Conservation (phyloP, 2,888 invertebrate genomes). For the Metacarcinus magister region DNA sequence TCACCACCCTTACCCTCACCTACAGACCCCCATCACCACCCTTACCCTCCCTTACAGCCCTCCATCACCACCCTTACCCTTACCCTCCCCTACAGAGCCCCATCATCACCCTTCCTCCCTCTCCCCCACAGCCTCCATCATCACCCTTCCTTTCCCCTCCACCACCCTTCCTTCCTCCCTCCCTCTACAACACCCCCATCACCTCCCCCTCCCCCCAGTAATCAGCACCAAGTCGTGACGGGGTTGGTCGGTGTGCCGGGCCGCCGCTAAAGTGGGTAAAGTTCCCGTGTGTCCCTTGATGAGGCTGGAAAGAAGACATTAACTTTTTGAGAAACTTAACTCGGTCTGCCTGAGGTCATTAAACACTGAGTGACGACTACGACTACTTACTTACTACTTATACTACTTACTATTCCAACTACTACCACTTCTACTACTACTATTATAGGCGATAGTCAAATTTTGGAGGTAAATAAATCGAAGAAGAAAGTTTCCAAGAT, state of each 20-base stretch:
- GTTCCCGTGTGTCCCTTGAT: constrained; percentile 40
- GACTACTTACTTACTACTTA: not conserved
- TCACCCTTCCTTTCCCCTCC: too few species aligned
- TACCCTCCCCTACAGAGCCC: too few species aligned
- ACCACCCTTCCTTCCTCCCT: too few species aligned
- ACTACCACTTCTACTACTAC: not conserved
- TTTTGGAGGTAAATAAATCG: not conserved
- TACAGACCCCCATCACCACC: not conserved
- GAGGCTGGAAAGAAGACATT: constrained; percentile 51
- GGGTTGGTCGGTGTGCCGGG: constrained; percentile 12
- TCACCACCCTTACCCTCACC: not conserved
- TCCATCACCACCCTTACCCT: too few species aligned
- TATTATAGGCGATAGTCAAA: not conserved
- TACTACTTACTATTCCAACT: not conserved
- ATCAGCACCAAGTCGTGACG: constrained; percentile 29
- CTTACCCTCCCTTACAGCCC: not conserved
- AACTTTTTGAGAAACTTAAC: constrained; percentile 51
- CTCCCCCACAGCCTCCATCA: not conserved
- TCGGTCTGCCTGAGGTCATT: constrained; percentile 29
- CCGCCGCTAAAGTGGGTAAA: constrained; percentile 44
- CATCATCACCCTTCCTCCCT: not conserved
- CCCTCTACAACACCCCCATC: not conserved
- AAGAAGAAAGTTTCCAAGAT: not conserved
- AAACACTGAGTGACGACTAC: not conserved
- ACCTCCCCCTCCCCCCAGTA: not conserved